These are phyloP conservation scores for Monodelphis domestica DNA, from an alignment of 2,797 vertebrate genomes.

Conservation along the genomic window DNA sequence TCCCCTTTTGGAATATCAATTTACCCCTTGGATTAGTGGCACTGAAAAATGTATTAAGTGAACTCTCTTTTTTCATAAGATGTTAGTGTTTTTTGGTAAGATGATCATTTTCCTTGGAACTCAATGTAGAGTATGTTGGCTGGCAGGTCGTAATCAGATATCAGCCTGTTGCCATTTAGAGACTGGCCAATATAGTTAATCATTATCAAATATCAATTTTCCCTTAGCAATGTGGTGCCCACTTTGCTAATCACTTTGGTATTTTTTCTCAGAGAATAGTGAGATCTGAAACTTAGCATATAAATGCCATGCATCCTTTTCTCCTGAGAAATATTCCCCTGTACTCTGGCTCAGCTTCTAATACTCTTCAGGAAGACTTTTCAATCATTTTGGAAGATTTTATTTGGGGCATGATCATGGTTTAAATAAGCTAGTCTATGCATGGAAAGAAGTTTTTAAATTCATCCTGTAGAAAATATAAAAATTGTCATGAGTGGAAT, in stretches of 20 bases:
- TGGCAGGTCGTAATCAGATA: neutral
- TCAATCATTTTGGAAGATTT: constrained; percentile 31
- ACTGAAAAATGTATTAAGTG: neutral
- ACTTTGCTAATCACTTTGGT: neutral
- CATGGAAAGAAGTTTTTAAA: neutral
- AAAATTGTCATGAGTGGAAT: neutral
- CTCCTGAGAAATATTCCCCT: neutral
- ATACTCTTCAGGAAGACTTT: neutral
- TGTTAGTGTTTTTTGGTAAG: constrained; percentile 14
- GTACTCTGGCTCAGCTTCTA: neutral
- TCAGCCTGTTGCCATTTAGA: neutral
- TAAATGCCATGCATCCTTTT: neutral
- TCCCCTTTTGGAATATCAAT: neutral
- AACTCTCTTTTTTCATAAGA: neutral
- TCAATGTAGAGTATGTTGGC: constrained; percentile 1
- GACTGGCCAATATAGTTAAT: neutral
- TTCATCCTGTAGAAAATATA: neutral
- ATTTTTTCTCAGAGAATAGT: neutral
- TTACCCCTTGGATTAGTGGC: neutral
- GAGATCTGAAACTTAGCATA: constrained; percentile 5
- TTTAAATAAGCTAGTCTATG: neutral
- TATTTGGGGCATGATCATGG: constrained; percentile 35
- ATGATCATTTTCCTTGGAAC: constrained; percentile 27
- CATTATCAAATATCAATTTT: neutral
- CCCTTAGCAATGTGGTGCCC: neutral